Base-by-base conservation (phyloP, 2,113 vertebrate species). In the Heterocephalus glaber region DNA sequence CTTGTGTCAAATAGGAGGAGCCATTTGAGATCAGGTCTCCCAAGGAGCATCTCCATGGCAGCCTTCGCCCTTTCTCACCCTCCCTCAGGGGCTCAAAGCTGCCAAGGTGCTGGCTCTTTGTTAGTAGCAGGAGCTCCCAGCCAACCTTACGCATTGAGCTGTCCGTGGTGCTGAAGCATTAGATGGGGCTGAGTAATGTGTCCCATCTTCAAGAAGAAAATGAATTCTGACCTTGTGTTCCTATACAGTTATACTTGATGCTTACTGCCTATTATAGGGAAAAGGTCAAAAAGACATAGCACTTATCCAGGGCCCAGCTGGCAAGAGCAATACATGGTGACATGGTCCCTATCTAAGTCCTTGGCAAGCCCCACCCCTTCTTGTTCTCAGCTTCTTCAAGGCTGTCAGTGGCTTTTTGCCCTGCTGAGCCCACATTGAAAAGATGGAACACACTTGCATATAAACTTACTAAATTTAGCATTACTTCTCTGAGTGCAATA, bases 141-240 rank as follows among this genome's bases (percentile, higher is more conserved):
- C 79, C 38, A 0, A 19, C n/a, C 81, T 22, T 38, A 3, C 54
- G 5, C 44, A 19, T 56, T 0, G 8, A 89, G 72, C 1, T 3
- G 95, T 96, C 11, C 1, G 0, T 81, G 96, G 88, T 97, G 83
- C 95, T 97, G 97, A 98, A 93, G 89, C 85, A 95, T 95, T 98
- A 95, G 79, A 95, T 82, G 41, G 0, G 66, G 92, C 94, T 98
- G 95, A 98, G 94, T 98, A 98, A 98, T 95, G 79, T 97, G 49
- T 95, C 85, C 80, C 4, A 24, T 98, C 96, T 97, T 97, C 88
- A 87, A 93, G 96, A 97, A 98, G 97, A 98, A 98, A 98, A 98
- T 98, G 97, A 97, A 98, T 98, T 98, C 95, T 98, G 96, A 97
- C 98, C 97, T 98, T 89, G 0, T 97, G 97, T 98, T 98, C 95